Evolutionary conservation across 2,888 invertebrate genomes (phyloP).

Genomic region (Lasioglossum leucozonium): DNA sequence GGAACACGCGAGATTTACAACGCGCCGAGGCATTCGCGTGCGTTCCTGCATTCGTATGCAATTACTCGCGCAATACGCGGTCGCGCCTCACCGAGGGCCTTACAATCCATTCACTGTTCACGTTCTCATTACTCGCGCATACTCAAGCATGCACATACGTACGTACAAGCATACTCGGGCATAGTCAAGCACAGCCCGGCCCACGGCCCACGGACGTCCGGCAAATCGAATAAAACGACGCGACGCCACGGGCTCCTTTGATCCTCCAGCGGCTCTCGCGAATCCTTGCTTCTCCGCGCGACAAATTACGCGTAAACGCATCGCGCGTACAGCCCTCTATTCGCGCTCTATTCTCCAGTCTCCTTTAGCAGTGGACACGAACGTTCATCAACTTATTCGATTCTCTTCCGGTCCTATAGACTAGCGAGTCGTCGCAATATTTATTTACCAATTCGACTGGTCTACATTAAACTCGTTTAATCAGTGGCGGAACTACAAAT

Average conservation of each 20-base stretch:
- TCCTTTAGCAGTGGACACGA: no score
- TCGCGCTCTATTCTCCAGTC: background rate
- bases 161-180: background rate
- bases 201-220: background rate
- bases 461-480: no score
- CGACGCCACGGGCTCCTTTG: background rate
- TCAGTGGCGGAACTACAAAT: no score
- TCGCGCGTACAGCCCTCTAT: background rate
- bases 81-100: constrained; percentile 19
- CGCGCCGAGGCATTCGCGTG: constrained; percentile 25
- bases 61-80: constrained; percentile 35
- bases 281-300: background rate
- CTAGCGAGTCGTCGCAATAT: no score
- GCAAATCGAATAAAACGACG: background rate
- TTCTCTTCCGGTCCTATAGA: no score
- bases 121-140: constrained; percentile 27
- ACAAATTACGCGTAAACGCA: background rate
- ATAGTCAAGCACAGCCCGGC: background rate
- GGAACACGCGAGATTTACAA: constrained; percentile 42
- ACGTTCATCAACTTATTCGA: no score
- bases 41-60: constrained; percentile 37
- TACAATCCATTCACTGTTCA: constrained; percentile 41
- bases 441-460: no score
- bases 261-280: background rate
- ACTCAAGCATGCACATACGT: background rate